Base-by-base conservation (phyloP, 2,797 vertebrate species). In the Myotis findleyi region DNA sequence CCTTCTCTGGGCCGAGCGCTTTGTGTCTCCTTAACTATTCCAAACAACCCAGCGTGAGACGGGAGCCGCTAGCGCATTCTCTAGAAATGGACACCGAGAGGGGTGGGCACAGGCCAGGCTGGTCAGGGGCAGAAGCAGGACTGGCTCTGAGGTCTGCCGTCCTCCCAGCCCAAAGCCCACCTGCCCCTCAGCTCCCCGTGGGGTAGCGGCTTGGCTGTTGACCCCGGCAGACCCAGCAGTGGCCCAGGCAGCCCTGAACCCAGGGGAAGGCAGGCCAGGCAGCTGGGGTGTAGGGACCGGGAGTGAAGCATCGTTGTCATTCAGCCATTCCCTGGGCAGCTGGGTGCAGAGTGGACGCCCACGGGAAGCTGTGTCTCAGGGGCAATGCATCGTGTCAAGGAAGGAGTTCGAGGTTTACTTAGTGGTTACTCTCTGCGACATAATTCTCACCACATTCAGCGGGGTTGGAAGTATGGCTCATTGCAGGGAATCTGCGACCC, bases 401-500 rank as follows among this genome's bases (percentile, higher is more conserved):
- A 69, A 25, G 41, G 72, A 80, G 55, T 36, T 36, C 7, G 7
- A 47, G 59, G 79, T 7, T 55, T 38, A 21, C 4, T 10, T 38
- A 71, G 83, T 4, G 38, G 72, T 59, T 38, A 4, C 66, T 20
- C 1, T 9, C 55, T 72, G 66, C 30, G 17, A 0, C 23, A 51
- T 27, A 13, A 9, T 20, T 21, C 72, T 62, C 57, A 36, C 7
- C 7, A 1, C 41, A 12, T 47, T 36, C 85, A 27, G 0, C 0
- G 18, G 25, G 55, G 30, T 5, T 18, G 9, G 53, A 53, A 7
- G 9, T 4, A 7, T 7, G 9, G 53, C 16, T 44, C 14, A 0
- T 2, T 0, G 33, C 30, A 3, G 41, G 64, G 53, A 41, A 44
- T 16, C 0, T 0, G 3, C 1, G 73, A 20, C 38, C 1, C 0